Evolutionary conservation across 1,140 invertebrate species (phyloP).

Genomic region (Drosophila nikananu): DNA sequence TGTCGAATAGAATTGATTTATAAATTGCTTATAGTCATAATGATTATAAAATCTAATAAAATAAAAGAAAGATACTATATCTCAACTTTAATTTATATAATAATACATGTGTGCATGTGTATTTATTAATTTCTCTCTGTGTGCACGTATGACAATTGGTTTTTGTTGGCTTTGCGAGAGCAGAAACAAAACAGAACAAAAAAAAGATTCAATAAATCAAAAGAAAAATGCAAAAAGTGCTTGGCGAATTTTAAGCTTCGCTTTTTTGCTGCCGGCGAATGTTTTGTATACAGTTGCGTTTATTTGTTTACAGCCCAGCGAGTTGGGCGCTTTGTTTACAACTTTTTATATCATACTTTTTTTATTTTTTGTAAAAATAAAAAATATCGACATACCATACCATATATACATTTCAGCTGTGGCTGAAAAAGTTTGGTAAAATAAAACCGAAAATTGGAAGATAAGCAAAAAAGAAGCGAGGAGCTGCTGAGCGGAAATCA

Average conservation of each 20-base stretch:
- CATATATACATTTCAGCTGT: conserved; percentile 41
- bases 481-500: conserved; percentile 62
- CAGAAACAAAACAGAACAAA: conserved; percentile 25
- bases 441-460: conserved; percentile 57
- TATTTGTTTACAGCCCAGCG: conserved; percentile 56
- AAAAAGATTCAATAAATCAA: conserved; percentile 57
- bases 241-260: conserved; percentile 35
- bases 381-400: conserved; percentile 22
- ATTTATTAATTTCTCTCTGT: neutral
- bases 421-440: conserved; percentile 31
- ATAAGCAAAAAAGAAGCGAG: conserved; percentile 66
- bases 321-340: conserved; percentile 54
- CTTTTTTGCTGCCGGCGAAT: conserved; percentile 42
- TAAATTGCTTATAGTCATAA: too few relatives aligned
- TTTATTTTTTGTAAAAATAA: conserved; percentile 36
- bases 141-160: conserved; percentile 52
- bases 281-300: conserved; percentile 51
- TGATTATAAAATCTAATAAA: too few relatives aligned
- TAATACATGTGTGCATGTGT: neutral
- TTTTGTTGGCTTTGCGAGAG: conserved; percentile 22
- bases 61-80: neutral
- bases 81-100: neutral
- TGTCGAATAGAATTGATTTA: too few relatives aligned
- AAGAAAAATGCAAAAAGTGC: conserved; percentile 51
- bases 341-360: conserved; percentile 50